Conservation (phyloP, 2,113 vertebrate genomes). For the Glareola pratincola region DNA sequence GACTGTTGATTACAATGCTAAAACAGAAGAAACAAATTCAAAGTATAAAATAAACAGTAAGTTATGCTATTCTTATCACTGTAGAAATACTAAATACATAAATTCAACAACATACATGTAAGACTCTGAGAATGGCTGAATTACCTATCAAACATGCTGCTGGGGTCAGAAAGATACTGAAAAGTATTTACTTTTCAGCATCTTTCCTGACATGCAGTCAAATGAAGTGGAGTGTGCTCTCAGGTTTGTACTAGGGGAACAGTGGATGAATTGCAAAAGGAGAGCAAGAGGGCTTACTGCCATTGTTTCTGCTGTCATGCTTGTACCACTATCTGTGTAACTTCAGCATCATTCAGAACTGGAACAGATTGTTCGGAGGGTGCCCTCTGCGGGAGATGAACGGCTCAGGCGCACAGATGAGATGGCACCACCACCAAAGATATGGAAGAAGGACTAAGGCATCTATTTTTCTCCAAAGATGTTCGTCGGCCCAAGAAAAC, state of each 20-base stretch:
- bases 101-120: not conserved
- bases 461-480: fast-evolving
- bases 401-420: not conserved
- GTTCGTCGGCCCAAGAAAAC: not conserved
- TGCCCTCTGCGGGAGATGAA: not conserved
- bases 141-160: not conserved
- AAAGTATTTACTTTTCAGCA: not conserved
- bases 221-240: not conserved
- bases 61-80: not conserved
- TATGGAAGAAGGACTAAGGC: not conserved
- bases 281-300: not conserved
- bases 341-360: not conserved
- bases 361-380: not conserved
- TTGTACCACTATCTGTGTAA: fast-evolving
- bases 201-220: not conserved
- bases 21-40: not conserved
- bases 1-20: not conserved
- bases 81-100: not conserved
- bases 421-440: not conserved
- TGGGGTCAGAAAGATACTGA: not conserved
- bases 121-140: not conserved
- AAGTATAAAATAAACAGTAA: not conserved
- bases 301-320: fast-evolving
- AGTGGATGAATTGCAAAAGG: not conserved
- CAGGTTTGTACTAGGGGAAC: not conserved